phyloP scores from a whole-genome alignment of 2,888 invertebrate genomes.

The Crematogaster levior region DNA sequence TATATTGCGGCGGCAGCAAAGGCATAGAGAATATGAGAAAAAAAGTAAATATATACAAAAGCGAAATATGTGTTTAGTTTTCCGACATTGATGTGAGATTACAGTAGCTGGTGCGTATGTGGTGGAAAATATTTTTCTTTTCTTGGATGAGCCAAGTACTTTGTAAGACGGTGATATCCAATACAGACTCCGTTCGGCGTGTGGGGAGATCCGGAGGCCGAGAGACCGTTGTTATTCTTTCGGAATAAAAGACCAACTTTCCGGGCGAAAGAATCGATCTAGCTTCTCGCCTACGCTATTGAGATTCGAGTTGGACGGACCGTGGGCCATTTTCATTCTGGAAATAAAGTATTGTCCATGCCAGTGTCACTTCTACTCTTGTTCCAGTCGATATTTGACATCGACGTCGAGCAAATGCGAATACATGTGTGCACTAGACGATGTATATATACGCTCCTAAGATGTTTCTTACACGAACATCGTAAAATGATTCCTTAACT shows the following conservation, averaged over 20 bases:
- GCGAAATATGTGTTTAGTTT: conserved; percentile 24
- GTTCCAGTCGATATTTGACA: conserved; percentile 7
- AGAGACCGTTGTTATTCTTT: conserved; percentile 58
- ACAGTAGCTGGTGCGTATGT: conserved; percentile 12
- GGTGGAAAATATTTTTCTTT: conserved; percentile 50
- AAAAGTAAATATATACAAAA: background rate
- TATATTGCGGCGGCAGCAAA: background rate
- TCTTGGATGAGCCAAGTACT: conserved; percentile 31
- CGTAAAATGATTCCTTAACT: background rate
- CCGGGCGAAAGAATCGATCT: conserved; percentile 59
- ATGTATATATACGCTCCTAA: background rate
- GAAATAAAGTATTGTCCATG: conserved; percentile 34
- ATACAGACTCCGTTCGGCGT: conserved; percentile 18
- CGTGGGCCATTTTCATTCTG: conserved; percentile 26
- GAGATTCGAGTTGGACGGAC: conserved; percentile 45
- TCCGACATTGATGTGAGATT: conserved; percentile 13
- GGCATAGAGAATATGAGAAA: background rate
- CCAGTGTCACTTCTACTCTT: conserved; percentile 2
- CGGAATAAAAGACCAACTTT: conserved; percentile 56
- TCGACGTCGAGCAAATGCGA: conserved; percentile 4
- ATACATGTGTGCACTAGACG: background rate
- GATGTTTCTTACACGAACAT: background rate
- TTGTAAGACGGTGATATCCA: conserved; percentile 43
- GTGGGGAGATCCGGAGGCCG: background rate
- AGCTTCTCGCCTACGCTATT: conserved; percentile 32